phyloP scores from a whole-genome alignment of 2,797 vertebrate genomes.

The Peromyscus aztecus region DNA sequence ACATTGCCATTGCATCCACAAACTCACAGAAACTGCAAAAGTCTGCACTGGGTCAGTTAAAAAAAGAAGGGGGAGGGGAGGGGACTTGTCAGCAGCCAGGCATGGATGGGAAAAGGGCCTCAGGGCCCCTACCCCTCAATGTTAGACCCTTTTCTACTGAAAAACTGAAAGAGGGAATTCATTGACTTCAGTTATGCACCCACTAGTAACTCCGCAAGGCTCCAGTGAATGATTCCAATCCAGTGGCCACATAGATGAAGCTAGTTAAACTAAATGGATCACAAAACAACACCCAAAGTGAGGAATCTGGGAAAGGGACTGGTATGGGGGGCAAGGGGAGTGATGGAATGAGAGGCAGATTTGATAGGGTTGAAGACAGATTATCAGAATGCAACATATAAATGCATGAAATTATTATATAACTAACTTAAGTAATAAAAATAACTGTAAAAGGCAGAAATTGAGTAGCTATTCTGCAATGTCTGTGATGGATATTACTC shows the following conservation, averaged over 20 bases:
- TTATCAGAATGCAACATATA: background rate
- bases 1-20: background rate
- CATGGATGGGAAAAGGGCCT: background rate
- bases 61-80: too few species aligned
- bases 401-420: background rate
- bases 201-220: background rate
- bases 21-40: background rate
- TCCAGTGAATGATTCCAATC: background rate
- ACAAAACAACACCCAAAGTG: background rate
- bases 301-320: background rate
- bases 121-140: background rate
- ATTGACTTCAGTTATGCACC: background rate
- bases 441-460: background rate
- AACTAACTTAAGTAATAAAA: background rate
- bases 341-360: background rate
- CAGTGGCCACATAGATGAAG: background rate
- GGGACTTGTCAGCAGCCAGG: background rate
- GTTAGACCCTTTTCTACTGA: background rate
- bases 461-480: background rate
- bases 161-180: background rate
- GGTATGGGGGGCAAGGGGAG: accelerated
- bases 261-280: background rate
- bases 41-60: background rate
- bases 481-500: background rate
- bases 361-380: accelerated